phyloP scores from a whole-genome alignment of 1,140 invertebrate species.

The Zaprionus vittiger region DNA sequence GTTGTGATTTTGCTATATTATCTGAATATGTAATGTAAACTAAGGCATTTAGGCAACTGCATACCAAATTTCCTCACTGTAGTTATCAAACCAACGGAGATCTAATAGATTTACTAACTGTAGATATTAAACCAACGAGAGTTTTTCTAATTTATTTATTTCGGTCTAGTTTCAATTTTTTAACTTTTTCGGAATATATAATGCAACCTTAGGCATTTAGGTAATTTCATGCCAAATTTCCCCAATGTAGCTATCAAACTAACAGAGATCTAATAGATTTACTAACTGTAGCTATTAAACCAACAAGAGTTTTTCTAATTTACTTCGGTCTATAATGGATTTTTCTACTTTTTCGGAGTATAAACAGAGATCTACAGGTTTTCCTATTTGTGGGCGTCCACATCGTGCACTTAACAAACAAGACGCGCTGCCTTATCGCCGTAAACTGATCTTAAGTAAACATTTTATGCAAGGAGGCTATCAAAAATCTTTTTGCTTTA shows the following conservation, averaged over 20 bases:
- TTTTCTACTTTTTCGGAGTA: too few relatives aligned
- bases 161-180: too few relatives aligned
- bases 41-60: not conserved
- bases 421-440: not conserved
- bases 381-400: not conserved
- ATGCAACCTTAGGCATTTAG: too few relatives aligned
- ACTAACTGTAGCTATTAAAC: not conserved
- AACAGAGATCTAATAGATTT: not conserved
- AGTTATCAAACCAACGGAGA: not conserved
- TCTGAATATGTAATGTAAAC: not conserved
- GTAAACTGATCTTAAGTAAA: not conserved
- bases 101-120: too few relatives aligned
- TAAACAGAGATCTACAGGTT: constrained; percentile 5
- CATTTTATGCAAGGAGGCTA: constrained; percentile 8
- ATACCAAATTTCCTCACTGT: too few relatives aligned
- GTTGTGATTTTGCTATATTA: not conserved
- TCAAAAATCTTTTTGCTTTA: constrained; percentile 9
- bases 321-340: too few relatives aligned
- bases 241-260: too few relatives aligned
- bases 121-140: too few relatives aligned
- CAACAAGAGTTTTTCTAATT: not conserved
- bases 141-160: too few relatives aligned
- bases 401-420: not conserved
- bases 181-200: too few relatives aligned
- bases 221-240: too few relatives aligned